Evolutionary conservation across 1,140 invertebrate species (phyloP), one percentile per base, ranked within the genome.

Genomic region (Drosophila mayri): DNA sequence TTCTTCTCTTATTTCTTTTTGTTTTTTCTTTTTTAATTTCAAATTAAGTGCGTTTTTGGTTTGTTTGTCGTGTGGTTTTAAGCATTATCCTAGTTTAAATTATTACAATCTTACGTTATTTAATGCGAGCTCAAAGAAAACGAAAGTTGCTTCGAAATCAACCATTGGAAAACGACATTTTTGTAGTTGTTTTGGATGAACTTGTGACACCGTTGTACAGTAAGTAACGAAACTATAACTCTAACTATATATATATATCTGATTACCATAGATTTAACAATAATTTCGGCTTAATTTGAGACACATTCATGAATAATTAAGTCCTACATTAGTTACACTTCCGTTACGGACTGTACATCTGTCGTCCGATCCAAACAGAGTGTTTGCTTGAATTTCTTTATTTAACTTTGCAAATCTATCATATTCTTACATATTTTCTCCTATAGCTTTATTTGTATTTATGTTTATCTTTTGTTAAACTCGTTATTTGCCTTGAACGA

Each of bases 11-110:
- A 40, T 52, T 7, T 9, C 32, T 35, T 12, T 20, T 49, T 44
- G 18, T 32, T 32, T 40, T 44, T 35, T 59, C 43, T 18, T 38
- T 43, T 40, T 79, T 25, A 49, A 52, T 66, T 67, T 66, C 44
- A 64, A 62, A 85, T 83, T 58, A 79, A 32, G 72, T 84, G 76
- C 65, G 66, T 73, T 50, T 59, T 44, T 71, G 52, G 64, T 62
- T 63, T 62, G 22, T 35, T 58, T 65, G 70, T 79, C 50, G 10
- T 47, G 54, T 52, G 54, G 20, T 35, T 40, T 38, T 49, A 73
- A 67, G 40, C 46, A 79, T 59, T 35, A 47, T 47, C 18, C 37
- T 46, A 28, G 9, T 30, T 57, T 62, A 74, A 25, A 52, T 73
- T 54, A 74, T 73, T 72, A 72, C 57, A 74, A 52, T 18, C 71